phyloP scores from a whole-genome alignment of 2,888 invertebrate species.

The Helleia helle region DNA sequence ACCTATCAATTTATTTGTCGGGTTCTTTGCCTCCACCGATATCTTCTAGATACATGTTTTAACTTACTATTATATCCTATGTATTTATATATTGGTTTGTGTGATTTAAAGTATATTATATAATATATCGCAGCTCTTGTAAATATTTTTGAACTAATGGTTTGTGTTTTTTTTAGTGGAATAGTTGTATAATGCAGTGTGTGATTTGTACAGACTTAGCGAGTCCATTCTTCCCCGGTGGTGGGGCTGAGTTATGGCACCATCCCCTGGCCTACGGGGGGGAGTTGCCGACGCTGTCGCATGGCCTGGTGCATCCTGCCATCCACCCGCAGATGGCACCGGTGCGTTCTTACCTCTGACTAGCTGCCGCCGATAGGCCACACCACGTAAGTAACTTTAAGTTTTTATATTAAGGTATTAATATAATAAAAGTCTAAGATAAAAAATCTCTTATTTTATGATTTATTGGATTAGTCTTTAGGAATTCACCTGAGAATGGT shows the following conservation, averaged over 20 bases:
- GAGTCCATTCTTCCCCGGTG: slow-evolving; percentile 93
- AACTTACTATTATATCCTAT: slow-evolving; percentile 6
- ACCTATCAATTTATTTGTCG: slow-evolving; percentile 51
- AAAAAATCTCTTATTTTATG: too few relatives aligned
- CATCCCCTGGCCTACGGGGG: slow-evolving; percentile 86
- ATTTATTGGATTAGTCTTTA: too few relatives aligned
- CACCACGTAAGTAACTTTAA: slow-evolving; percentile 80
- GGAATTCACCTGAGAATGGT: too few relatives aligned
- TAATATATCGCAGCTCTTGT: slow-evolving; percentile 49
- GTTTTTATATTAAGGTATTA: too few relatives aligned
- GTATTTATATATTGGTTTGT: slow-evolving; percentile 8
- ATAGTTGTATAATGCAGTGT: slow-evolving; percentile 16
- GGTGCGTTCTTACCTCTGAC: slow-evolving; percentile 97
- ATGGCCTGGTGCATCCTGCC: slow-evolving; percentile 96
- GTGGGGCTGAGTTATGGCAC: slow-evolving; percentile 95
- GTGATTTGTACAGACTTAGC: slow-evolving; percentile 85
- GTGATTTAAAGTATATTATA: slow-evolving; percentile 51
- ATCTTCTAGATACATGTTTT: slow-evolving; percentile 48
- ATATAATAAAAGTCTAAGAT: too few relatives aligned
- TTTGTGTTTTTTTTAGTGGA: neutral
- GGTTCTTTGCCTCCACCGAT: slow-evolving; percentile 52
- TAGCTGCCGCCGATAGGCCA: slow-evolving; percentile 89
- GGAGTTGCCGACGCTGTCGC: slow-evolving; percentile 89
- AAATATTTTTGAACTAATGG: slow-evolving; percentile 41
- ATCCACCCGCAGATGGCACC: slow-evolving; percentile 97